These are phyloP conservation scores for Drosophila tsacasi DNA, from an alignment of 1,140 invertebrate genomes.

Conservation along the genomic window DNA sequence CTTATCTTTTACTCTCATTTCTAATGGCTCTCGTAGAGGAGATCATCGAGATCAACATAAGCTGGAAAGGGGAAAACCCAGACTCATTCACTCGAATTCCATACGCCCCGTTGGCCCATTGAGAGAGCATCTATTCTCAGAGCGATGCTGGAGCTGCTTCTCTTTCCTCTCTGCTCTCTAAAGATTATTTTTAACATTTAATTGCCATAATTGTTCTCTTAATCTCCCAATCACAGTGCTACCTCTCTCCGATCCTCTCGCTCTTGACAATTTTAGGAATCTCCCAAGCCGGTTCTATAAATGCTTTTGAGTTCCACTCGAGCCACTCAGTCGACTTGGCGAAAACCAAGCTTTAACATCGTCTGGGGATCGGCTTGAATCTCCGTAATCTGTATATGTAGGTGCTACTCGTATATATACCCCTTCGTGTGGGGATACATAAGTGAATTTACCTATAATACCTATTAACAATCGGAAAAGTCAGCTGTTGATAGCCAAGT, in stretches of 20 bases:
- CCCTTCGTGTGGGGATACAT: constrained; percentile 3
- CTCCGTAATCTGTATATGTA: constrained; percentile 8
- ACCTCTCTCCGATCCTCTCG: neutral
- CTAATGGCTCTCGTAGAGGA: too few relatives aligned
- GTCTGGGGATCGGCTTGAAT: neutral
- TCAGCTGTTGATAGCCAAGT: constrained; percentile 1
- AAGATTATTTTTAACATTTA: too few relatives aligned
- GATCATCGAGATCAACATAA: neutral
- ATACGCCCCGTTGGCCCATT: neutral
- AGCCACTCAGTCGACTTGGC: constrained; percentile 41
- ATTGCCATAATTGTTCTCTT: neutral
- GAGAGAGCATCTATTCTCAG: neutral
- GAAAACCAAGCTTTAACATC: constrained; percentile 9
- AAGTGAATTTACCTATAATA: constrained; percentile 9
- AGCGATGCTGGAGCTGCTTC: neutral
- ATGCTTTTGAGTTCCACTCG: constrained; percentile 7
- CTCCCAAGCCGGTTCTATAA: constrained; percentile 64
- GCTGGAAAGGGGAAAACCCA: constrained; percentile 1
- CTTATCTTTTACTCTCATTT: too few relatives aligned
- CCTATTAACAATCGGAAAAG: neutral
- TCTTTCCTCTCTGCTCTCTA: neutral
- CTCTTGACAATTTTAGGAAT: neutral
- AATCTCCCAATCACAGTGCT: neutral
- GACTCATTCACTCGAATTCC: neutral
- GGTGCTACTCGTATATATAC: constrained; percentile 4